These are phyloP conservation scores for Drosophila subquinaria DNA, from an alignment of 2,888 invertebrate genomes.

Conservation along the genomic window DNA sequence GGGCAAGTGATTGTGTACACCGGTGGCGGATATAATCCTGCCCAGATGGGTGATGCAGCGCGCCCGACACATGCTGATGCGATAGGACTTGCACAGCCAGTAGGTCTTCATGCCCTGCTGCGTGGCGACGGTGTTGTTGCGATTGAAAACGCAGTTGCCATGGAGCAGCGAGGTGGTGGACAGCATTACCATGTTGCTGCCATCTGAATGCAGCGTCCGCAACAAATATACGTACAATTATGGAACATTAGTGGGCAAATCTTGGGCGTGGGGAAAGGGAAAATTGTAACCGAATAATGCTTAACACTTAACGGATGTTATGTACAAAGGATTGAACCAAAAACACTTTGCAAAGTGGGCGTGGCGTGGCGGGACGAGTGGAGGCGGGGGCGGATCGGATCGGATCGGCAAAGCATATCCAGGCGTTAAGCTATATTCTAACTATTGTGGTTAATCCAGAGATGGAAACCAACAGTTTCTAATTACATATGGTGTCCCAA, in stretches of 20 bases:
- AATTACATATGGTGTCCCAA: not conserved
- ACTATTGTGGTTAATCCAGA: constrained; percentile 41
- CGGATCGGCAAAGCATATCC: constrained; percentile 16
- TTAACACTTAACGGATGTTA: constrained; percentile 60
- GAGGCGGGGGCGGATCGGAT: constrained; percentile 5
- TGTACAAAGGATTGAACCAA: constrained; percentile 55
- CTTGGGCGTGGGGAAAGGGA: constrained; percentile 30
- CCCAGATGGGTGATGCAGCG: constrained; percentile 86
- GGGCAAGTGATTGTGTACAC: constrained; percentile 85
- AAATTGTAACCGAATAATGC: constrained; percentile 35
- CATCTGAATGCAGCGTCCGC: constrained; percentile 69
- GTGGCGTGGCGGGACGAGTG: not conserved
- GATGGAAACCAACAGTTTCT: constrained; percentile 40
- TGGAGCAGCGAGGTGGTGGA: constrained; percentile 85
- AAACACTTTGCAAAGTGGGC: constrained; percentile 5
- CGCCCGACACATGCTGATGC: constrained; percentile 86
- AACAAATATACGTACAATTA: constrained; percentile 77
- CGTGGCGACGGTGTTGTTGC: constrained; percentile 86
- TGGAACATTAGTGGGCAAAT: constrained; percentile 74
- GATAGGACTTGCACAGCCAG: constrained; percentile 86
- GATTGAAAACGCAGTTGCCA: constrained; percentile 85
- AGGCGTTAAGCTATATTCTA: constrained; percentile 19
- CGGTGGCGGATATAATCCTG: constrained; percentile 85
- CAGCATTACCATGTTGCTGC: constrained; percentile 85
- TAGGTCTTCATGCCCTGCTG: constrained; percentile 86